A percentile compares a stretch with the other conserved stretches of the same genome.
Evolutionary conservation across 2,888 invertebrate species (phyloP).

Genomic region (Drosophila sordidula): DNA sequence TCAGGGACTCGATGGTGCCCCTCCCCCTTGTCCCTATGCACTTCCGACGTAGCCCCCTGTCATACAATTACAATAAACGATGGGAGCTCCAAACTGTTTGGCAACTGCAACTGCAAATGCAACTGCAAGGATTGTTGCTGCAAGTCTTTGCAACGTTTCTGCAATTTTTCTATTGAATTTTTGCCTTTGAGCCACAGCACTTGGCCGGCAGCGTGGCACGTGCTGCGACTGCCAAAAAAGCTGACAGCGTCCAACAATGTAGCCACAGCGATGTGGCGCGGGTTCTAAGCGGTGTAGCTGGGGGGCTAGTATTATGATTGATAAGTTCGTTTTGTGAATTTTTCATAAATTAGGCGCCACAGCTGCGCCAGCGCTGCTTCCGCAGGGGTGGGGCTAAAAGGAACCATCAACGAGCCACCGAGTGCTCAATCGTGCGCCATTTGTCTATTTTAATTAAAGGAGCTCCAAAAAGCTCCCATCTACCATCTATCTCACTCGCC

Average conservation of each 20-base stretch:
- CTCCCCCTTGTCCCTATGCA: neutral
- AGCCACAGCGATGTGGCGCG: conserved; percentile 23
- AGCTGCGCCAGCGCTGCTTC: conserved; percentile 51
- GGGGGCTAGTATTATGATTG: conserved; percentile 67
- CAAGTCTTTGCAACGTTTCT: conserved; percentile 50
- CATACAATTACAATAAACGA: conserved; percentile 69
- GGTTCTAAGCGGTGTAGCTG: neutral
- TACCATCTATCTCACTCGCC: conserved; percentile 3
- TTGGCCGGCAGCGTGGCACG: conserved; percentile 68
- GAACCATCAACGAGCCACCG: conserved; percentile 56
- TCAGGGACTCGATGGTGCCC: conserved; percentile 49
- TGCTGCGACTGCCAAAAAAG: conserved; percentile 64
- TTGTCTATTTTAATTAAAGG: conserved; percentile 78
- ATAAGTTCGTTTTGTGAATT: conserved; percentile 79
- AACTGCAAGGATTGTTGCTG: conserved; percentile 36
- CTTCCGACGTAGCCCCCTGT: conserved; percentile 25
- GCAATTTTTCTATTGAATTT: conserved; percentile 74
- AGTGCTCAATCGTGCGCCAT: conserved; percentile 76
- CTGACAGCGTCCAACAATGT: conserved; percentile 63
- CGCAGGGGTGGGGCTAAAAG: neutral
- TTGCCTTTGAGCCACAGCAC: conserved; percentile 43
- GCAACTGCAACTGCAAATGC: conserved; percentile 37
- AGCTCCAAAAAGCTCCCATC: conserved; percentile 37
- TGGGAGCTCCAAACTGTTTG: conserved; percentile 63
- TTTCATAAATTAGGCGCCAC: conserved; percentile 75